phyloP scores from a whole-genome alignment of 2,797 vertebrate genomes.

The Aeoliscus strigatus region DNA sequence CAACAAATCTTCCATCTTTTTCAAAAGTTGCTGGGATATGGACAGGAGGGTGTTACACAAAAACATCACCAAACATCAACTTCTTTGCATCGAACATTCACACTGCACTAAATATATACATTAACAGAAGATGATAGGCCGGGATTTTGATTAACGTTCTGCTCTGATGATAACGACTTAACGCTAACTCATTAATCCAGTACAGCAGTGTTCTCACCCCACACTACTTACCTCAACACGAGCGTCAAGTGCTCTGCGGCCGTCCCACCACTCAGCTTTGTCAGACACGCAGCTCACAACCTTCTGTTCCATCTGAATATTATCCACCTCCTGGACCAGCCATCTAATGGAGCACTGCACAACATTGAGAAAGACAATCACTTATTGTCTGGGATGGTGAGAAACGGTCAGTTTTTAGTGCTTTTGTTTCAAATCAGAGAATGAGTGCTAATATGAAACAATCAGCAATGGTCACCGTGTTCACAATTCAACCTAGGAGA shows the following conservation, averaged over 20 bases:
- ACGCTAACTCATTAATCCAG: too few relatives aligned
- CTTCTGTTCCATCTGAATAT: conserved; percentile 83
- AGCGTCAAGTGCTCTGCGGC: conserved; percentile 76
- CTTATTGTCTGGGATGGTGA: neutral
- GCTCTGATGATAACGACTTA: too few relatives aligned
- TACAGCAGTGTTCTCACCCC: neutral
- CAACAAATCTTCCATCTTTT: conserved; percentile 77
- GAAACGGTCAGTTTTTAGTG: neutral
- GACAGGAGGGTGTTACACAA: neutral
- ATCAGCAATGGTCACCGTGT: too few relatives aligned
- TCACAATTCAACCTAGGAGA: too few relatives aligned
- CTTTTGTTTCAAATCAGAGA: too few relatives aligned
- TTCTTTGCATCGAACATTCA: too few relatives aligned
- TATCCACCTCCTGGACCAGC: conserved; percentile 81
- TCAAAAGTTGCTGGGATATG: conserved; percentile 73
- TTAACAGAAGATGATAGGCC: too few relatives aligned
- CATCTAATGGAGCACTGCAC: conserved; percentile 70
- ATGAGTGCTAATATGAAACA: too few relatives aligned
- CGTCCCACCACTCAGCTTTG: conserved; percentile 87
- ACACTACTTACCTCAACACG: conserved; percentile 78
- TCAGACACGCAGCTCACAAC: conserved; percentile 78
- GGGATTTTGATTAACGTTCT: too few relatives aligned
- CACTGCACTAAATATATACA: too few relatives aligned
- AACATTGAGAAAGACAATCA: conserved; percentile 21
- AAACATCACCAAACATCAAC: too few relatives aligned